phyloP scores from a whole-genome alignment of 2,797 vertebrate genomes.

The Macroramphosus scolopax region DNA sequence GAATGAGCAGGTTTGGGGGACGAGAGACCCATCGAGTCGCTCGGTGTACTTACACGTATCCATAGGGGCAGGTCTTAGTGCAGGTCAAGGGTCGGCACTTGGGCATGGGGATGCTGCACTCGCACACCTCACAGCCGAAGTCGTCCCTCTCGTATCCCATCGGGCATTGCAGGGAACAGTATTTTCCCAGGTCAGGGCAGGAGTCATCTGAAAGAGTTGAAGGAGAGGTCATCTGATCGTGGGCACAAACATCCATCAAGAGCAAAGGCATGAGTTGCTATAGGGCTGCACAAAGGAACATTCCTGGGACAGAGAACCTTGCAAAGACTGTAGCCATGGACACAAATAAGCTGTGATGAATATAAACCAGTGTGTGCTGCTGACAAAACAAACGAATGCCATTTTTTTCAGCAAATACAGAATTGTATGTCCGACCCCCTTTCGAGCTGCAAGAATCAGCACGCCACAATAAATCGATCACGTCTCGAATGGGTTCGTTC shows the following conservation, averaged over 20 bases:
- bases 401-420: slow-evolving; percentile 5
- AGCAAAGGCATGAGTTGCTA: slow-evolving; percentile 14
- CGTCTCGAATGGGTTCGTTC: no score
- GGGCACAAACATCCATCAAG: slow-evolving; percentile 45
- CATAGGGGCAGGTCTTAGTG: slow-evolving; percentile 82
- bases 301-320: slow-evolving; percentile 30
- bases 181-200: slow-evolving; percentile 74
- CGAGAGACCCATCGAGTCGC: slow-evolving; percentile 12
- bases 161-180: slow-evolving; percentile 78
- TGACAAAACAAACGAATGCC: slow-evolving; percentile 3
- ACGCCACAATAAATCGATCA: no score
- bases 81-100: slow-evolving; percentile 79
- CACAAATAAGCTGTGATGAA: slow-evolving; percentile 24
- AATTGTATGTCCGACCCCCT: not conserved
- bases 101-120: slow-evolving; percentile 68
- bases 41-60: slow-evolving; percentile 78
- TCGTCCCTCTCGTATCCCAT: slow-evolving; percentile 77
- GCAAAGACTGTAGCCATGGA: slow-evolving; percentile 14
- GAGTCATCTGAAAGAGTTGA: slow-evolving; percentile 77
- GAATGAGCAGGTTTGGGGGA: slow-evolving; percentile 10
- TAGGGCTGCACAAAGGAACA: slow-evolving; percentile 19
- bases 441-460: no score
- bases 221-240: slow-evolving; percentile 37
- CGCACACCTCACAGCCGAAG: slow-evolving; percentile 79
- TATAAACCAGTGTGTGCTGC: slow-evolving; percentile 9